Percentiles rank a stretch among this genome's conserved stretches.
Conservation (phyloP, 2,113 vertebrate genomes). For the Oostethus manadensis region DNA sequence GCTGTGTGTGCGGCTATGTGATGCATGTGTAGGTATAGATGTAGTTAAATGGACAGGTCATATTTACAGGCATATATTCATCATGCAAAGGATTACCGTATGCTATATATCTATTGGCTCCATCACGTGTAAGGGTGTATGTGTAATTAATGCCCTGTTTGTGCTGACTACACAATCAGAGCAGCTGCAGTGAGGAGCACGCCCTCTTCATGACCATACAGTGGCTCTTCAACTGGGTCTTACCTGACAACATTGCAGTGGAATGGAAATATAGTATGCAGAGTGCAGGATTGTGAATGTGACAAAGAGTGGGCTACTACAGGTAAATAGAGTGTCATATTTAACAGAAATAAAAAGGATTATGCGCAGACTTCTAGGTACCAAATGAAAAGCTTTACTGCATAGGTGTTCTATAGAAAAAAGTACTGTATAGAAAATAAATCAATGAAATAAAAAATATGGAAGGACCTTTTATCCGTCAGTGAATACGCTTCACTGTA, state of each 20-base stretch:
- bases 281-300: conserved; percentile 2
- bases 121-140: conserved; percentile 40
- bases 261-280: neutral
- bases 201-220: conserved; percentile 41
- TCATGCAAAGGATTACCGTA: conserved; percentile 21
- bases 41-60: conserved; percentile 18
- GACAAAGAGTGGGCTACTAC: neutral
- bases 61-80: conserved; percentile 27
- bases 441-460: too few relatives aligned
- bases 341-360: too few relatives aligned
- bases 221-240: conserved; percentile 9
- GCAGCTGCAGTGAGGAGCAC: conserved; percentile 47
- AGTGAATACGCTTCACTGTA: neutral
- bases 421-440: too few relatives aligned
- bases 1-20: conserved; percentile 18
- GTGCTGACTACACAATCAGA: conserved; percentile 55
- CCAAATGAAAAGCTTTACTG: neutral
- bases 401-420: neutral
- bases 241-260: neutral
- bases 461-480: neutral
- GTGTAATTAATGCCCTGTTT: conserved; percentile 47
- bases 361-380: too few relatives aligned
- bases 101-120: conserved; percentile 10
- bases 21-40: conserved; percentile 1
- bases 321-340: neutral